Evolutionary conservation across 1,140 invertebrate species (phyloP).

Genomic region (Bombus soroeensis): DNA sequence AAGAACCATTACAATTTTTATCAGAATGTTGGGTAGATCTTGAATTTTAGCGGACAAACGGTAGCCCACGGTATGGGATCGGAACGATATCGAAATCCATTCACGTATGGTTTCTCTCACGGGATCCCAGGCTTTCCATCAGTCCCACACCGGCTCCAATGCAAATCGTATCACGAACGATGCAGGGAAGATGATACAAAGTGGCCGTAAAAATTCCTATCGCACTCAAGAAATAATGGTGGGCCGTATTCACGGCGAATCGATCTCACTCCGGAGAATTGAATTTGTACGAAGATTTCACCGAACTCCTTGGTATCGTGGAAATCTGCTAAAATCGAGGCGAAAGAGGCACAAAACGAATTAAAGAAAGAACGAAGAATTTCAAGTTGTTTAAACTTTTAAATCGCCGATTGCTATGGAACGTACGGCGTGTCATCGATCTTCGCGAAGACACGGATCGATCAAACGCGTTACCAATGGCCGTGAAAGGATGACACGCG

Average conservation of each 20-base stretch:
- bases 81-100: constrained; percentile 59
- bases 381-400: background rate
- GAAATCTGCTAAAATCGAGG: constrained; percentile 6
- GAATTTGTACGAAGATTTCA: constrained; percentile 64
- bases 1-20: background rate
- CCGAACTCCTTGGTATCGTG: background rate
- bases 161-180: constrained; percentile 53
- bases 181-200: constrained; percentile 66
- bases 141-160: constrained; percentile 40
- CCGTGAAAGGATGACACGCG: constrained; percentile 21
- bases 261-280: constrained; percentile 61
- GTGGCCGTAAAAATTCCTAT: constrained; percentile 74
- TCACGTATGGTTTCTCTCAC: constrained; percentile 56
- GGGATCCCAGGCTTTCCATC: constrained; percentile 39
- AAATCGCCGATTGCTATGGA: constrained; percentile 9
- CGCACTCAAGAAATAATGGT: constrained; percentile 52
- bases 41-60: constrained; percentile 22
- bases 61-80: background rate
- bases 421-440: constrained; percentile 24
- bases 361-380: background rate
- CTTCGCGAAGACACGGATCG: constrained; percentile 36
- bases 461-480: constrained; percentile 31
- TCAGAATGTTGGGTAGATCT: background rate
- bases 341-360: too few species aligned
- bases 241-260: constrained; percentile 59